phyloP scores from a whole-genome alignment of 2,797 vertebrate genomes.

The Oceanodroma leucorhoa region DNA sequence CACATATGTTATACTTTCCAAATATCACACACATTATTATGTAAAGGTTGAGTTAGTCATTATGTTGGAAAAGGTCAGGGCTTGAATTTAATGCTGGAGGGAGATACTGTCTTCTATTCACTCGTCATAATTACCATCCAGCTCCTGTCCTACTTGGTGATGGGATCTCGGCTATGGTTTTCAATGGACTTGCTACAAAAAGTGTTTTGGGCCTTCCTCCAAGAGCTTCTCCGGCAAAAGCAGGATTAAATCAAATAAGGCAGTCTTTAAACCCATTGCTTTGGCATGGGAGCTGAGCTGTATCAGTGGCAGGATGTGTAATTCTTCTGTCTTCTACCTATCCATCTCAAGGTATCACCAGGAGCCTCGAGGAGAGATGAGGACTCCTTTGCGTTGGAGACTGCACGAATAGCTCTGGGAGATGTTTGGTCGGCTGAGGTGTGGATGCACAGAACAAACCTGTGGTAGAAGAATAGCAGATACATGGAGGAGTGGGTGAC shows the following conservation, averaged over 20 bases:
- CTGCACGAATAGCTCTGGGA: neutral
- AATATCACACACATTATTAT: slow-evolving; percentile 71
- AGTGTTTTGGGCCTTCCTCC: neutral
- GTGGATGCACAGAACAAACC: neutral
- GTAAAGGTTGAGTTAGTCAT: slow-evolving; percentile 71
- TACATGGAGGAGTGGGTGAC: neutral
- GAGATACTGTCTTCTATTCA: slow-evolving; percentile 54
- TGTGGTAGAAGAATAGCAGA: neutral
- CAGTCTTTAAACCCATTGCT: neutral
- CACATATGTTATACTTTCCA: slow-evolving; percentile 67
- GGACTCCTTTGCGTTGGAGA: neutral
- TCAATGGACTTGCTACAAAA: neutral
- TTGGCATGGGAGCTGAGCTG: neutral
- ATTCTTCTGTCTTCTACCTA: neutral
- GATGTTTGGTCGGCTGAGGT: neutral
- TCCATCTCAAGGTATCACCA: neutral
- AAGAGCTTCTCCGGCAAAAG: neutral
- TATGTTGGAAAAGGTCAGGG: slow-evolving; percentile 68
- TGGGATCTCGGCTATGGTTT: neutral
- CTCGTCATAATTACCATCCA: slow-evolving; percentile 25
- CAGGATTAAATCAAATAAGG: neutral
- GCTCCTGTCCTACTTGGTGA: neutral
- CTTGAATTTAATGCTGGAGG: slow-evolving; percentile 60
- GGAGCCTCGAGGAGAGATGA: neutral
- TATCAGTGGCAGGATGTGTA: neutral